Evolutionary conservation across 1,140 invertebrate genomes (phyloP).

Genomic region (Tribolium castaneum): DNA sequence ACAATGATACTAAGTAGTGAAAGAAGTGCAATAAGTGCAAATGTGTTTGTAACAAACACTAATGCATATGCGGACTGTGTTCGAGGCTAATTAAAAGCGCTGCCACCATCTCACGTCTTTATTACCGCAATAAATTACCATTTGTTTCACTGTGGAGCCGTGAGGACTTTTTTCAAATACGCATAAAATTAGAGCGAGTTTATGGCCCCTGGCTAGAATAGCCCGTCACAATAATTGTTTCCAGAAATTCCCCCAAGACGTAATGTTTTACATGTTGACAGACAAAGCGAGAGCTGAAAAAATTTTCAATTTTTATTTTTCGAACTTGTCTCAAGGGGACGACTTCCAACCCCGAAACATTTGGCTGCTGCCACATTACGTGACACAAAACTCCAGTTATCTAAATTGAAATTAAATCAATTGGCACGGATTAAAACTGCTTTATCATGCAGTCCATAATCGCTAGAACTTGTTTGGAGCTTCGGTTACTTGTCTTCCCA

Average conservation of each 20-base stretch:
- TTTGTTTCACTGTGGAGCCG: constrained; percentile 18
- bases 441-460: neutral
- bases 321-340: neutral
- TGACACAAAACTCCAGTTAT: neutral
- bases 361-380: neutral
- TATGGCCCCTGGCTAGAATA: neutral
- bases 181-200: neutral
- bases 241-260: constrained; percentile 1
- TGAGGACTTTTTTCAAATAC: constrained; percentile 12
- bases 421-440: neutral
- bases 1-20: constrained; percentile 17
- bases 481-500: neutral
- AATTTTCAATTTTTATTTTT: constrained; percentile 16
- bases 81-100: constrained; percentile 22
- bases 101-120: constrained; percentile 17
- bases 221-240: neutral
- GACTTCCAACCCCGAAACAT: neutral
- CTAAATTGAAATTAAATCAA: neutral
- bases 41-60: constrained; percentile 22
- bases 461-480: neutral
- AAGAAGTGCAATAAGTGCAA: constrained; percentile 16
- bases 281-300: neutral
- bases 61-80: constrained; percentile 16
- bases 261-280: constrained; percentile 9
- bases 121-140: constrained; percentile 25